phyloP scores from a whole-genome alignment of 2,113 vertebrate genomes.

The Xerus inauris region DNA sequence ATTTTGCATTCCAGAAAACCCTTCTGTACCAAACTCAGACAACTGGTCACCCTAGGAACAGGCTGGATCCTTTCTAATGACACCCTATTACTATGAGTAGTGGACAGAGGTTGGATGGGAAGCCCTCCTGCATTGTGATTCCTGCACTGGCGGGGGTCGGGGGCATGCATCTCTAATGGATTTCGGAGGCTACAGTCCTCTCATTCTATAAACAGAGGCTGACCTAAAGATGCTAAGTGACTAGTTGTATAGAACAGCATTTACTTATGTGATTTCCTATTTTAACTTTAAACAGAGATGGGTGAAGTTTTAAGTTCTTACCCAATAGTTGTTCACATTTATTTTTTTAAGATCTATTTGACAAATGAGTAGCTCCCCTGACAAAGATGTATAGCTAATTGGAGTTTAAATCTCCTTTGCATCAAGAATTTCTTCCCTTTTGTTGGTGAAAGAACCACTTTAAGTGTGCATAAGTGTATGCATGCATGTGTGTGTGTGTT shows the following conservation, averaged over 20 bases:
- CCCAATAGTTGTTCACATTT: neutral
- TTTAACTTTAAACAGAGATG: constrained; percentile 15
- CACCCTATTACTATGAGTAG: neutral
- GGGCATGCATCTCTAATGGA: rapidly evolving
- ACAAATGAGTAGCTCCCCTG: neutral
- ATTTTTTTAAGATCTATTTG: constrained; percentile 5
- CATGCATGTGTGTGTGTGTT: neutral
- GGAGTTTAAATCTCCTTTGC: neutral
- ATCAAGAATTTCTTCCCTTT: neutral
- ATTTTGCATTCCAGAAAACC: neutral
- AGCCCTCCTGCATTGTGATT: neutral
- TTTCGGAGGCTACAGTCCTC: neutral
- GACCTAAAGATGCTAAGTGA: neutral
- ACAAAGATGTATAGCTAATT: neutral
- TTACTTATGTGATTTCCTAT: neutral
- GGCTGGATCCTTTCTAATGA: neutral
- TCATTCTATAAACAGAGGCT: neutral
- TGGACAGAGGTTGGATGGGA: neutral
- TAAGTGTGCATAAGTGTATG: neutral
- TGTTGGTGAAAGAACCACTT: neutral
- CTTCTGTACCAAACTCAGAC: neutral
- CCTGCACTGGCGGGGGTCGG: neutral
- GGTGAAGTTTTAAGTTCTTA: neutral
- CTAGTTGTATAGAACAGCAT: neutral
- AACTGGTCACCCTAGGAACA: neutral